Base-by-base conservation (phyloP, 1,140 invertebrate genomes). In the Heliconius melpomene region DNA sequence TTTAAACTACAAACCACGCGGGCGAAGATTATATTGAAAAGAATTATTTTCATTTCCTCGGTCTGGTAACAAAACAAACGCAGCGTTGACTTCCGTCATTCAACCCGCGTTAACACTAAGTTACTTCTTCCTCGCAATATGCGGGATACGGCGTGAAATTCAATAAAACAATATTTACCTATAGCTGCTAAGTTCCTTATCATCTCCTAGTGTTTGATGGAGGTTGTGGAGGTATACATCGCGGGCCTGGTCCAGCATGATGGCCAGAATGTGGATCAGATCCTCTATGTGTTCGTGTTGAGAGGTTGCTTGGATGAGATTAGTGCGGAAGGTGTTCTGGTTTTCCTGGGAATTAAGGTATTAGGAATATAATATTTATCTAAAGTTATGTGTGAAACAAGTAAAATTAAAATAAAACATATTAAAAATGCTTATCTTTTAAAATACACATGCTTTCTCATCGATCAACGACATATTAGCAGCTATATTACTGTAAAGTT, bases 191-290 rank as follows among this genome's bases (percentile, higher is more conserved):
- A 90, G 57, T 20, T 93, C 90, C 72, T 87, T 82, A 72, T 93
- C 89, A 8, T 90, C 20, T 3, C 57, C n/a, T 36, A 72, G 11
- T 23, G 32, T 57, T 7, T 81, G 79, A 7, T 93, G 86, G 74
- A 91, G 88, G 74, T 86, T 87, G 74, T 87, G 88, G 8, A 93
- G 77, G 81, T 94, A 94, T 76, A 95, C 89, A 46, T 96, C 95
- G 78, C 95, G 94, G 0, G 96, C 96, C 89, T 97, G 96, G 71
- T 96, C 96, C 81, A 96, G 83, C 50, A 96, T 95, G 20, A 96
- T 92, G 3, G 95, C 95, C 75, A 96, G 80, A 0, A 97, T 89
- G 82, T 96, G 96, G 54, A 96, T 95, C 46, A 97, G 84, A 78
- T 96, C 95, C 83, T 97, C 96, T 0, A 95, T 86, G 0, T 91